Evolutionary conservation across 2,113 vertebrate genomes (phyloP).

Genomic region (Datnioides undecimradiatus): DNA sequence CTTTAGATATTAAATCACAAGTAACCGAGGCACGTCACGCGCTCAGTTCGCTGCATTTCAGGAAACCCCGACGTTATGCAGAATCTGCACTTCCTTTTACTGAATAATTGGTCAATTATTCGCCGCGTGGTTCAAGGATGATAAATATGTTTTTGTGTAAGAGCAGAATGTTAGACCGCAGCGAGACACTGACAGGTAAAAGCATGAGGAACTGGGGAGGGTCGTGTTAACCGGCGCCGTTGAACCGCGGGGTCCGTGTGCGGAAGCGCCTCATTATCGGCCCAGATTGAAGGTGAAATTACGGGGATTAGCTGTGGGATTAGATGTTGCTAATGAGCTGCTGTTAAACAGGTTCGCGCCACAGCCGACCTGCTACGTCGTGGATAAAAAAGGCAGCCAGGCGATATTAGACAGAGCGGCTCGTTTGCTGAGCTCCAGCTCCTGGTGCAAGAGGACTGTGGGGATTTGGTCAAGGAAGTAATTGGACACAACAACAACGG

Average conservation of each 20-base stretch:
- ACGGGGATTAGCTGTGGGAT: slow-evolving; percentile 46
- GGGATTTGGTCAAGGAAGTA: slow-evolving; percentile 77
- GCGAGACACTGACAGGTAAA: slow-evolving; percentile 57
- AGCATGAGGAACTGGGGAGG: slow-evolving; percentile 55
- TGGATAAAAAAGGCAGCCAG: slow-evolving; percentile 53
- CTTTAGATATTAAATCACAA: slow-evolving; percentile 70
- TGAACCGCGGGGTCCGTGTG: slow-evolving; percentile 34
- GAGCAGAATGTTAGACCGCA: slow-evolving; percentile 61
- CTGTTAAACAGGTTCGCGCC: slow-evolving; percentile 45
- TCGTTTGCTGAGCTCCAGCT: slow-evolving; percentile 60
- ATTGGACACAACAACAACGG: slow-evolving; percentile 72
- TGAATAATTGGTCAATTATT: slow-evolving; percentile 83
- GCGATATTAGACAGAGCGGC: slow-evolving; percentile 53
- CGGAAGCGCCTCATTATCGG: slow-evolving; percentile 44
- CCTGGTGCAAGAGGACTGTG: slow-evolving; percentile 53
- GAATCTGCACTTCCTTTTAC: slow-evolving; percentile 77
- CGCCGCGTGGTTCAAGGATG: slow-evolving; percentile 67
- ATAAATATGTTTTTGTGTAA: slow-evolving; percentile 76
- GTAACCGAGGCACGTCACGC: slow-evolving; percentile 52
- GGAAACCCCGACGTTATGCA: slow-evolving; percentile 70
- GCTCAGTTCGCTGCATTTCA: slow-evolving; percentile 66
- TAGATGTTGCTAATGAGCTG: slow-evolving; percentile 53
- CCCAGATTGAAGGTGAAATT: slow-evolving; percentile 34
- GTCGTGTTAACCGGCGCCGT: slow-evolving; percentile 21
- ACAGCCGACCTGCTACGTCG: slow-evolving; percentile 11